Conservation (phyloP, 2,797 vertebrate species). For the Hylomyscus alleni region DNA sequence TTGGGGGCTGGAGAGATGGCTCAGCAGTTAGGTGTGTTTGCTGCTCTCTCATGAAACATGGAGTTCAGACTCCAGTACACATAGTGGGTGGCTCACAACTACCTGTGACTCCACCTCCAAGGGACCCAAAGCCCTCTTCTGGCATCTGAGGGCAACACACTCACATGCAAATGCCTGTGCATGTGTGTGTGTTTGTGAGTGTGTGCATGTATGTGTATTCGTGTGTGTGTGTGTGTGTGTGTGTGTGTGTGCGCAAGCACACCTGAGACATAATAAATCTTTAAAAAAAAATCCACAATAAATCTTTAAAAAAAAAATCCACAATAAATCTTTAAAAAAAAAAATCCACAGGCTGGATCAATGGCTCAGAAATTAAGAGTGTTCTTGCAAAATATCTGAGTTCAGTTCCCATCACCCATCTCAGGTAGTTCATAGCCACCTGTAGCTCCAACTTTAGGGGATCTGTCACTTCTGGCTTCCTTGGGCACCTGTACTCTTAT, state of each 20-base stretch:
- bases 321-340: neutral
- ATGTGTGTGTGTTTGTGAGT: too few relatives aligned
- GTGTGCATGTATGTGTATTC: too few relatives aligned
- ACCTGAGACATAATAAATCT: neutral
- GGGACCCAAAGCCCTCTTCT: neutral
- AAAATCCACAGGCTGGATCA: neutral
- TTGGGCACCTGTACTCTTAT: neutral
- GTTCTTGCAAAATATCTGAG: neutral
- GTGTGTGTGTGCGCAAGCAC: neutral
- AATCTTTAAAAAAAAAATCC: neutral
- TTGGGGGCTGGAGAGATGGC: neutral
- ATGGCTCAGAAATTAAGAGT: neutral
- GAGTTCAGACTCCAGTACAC: neutral
- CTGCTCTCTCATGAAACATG: neutral
- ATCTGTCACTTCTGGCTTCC: too few relatives aligned
- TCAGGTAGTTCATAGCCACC: neutral
- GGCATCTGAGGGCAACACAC: neutral
- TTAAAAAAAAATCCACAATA: neutral
- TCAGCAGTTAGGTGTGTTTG: neutral
- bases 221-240: too few relatives aligned
- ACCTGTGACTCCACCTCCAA: neutral
- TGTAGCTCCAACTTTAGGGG: neutral
- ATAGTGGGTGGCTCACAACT: neutral
- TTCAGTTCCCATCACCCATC: neutral
- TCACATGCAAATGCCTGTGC: fast-evolving